These are phyloP conservation scores for Phylloscopus collybita DNA, from an alignment of 2,797 vertebrate genomes.

Conservation along the genomic window DNA sequence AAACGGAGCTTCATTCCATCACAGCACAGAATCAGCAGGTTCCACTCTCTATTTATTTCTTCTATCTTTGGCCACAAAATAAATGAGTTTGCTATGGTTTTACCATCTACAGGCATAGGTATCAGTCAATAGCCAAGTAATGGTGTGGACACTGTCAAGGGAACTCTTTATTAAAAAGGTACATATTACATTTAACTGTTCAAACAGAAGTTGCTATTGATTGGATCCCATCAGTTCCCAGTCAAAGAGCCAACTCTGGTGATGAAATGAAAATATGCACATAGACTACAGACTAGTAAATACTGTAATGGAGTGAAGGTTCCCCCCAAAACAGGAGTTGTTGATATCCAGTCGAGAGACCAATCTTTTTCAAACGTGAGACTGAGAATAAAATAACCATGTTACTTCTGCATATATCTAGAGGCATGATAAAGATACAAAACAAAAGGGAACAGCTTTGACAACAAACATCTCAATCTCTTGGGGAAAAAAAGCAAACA, in stretches of 20 bases:
- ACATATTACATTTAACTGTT: conserved; percentile 63
- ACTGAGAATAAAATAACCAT: conserved; percentile 59
- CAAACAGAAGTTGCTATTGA: conserved; percentile 58
- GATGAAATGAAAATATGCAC: conserved; percentile 20
- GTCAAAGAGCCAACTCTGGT: conserved; percentile 30
- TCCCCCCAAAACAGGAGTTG: not conserved
- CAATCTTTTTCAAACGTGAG: conserved; percentile 49
- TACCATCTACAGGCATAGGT: conserved; percentile 47
- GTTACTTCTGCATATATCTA: conserved; percentile 56
- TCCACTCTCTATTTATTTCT: conserved; percentile 33
- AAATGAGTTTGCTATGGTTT: conserved; percentile 50
- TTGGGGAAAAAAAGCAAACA: not conserved
- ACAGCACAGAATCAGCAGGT: not conserved
- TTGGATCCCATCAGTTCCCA: conserved; percentile 42
- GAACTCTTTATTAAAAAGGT: conserved; percentile 69
- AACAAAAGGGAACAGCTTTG: conserved; percentile 5
- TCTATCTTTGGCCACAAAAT: conserved; percentile 24
- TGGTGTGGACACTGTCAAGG: conserved; percentile 52
- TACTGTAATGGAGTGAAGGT: conserved; percentile 18
- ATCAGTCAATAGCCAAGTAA: conserved; percentile 60
- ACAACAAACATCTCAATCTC: not conserved
- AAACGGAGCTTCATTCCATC: not conserved
- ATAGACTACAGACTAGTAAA: conserved; percentile 39
- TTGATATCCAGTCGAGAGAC: conserved; percentile 45
- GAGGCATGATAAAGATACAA: not conserved